Conservation (phyloP, 2,113 vertebrate species). For the Anser cygnoides region DNA sequence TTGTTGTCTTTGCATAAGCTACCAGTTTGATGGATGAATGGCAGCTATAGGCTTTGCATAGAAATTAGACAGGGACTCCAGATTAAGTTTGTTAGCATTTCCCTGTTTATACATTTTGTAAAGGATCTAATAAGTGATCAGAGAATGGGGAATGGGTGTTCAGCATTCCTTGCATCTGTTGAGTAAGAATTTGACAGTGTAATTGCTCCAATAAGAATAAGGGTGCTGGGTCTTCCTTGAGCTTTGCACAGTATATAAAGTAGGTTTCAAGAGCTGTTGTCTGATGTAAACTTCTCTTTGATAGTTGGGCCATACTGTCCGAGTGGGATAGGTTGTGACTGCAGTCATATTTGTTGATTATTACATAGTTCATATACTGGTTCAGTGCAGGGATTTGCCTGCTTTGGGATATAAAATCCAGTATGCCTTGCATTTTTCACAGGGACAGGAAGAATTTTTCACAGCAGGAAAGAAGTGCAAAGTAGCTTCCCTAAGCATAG, state of each 20-base stretch:
- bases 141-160: not conserved
- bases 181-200: not conserved
- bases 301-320: not conserved
- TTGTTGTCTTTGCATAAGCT: not conserved
- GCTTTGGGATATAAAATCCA: not conserved
- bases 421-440: not conserved
- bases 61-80: not conserved
- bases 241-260: not conserved
- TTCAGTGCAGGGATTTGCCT: not conserved
- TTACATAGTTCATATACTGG: not conserved
- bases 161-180: not conserved
- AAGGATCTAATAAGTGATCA: not conserved
- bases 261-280: not conserved
- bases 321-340: not conserved
- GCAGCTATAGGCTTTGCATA: not conserved
- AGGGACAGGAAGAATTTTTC: not conserved
- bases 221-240: not conserved
- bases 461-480: not conserved
- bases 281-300: not conserved
- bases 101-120: not conserved
- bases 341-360: not conserved
- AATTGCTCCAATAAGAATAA: not conserved
- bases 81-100: not conserved
- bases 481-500: not conserved
- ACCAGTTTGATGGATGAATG: not conserved